Percentiles rank a stretch among this genome's conserved stretches.
These are phyloP conservation scores for Agrochola lychnidis DNA, from an alignment of 2,888 invertebrate genomes.

Conservation along the genomic window DNA sequence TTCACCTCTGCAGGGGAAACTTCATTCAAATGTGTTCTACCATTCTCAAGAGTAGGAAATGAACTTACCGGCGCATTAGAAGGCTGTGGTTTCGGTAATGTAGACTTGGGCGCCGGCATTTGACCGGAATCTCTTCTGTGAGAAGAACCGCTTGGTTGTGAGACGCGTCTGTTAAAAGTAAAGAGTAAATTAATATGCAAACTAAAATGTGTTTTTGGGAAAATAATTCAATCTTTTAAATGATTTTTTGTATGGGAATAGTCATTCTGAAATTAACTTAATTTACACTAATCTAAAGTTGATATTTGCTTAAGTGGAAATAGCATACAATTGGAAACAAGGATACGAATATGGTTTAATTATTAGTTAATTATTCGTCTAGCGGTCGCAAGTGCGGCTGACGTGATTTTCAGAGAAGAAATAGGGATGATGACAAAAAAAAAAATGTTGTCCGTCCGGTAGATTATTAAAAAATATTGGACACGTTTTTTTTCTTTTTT, in stretches of 20 bases:
- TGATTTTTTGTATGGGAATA: neutral
- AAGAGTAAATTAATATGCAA: neutral
- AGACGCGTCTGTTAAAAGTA: constrained; percentile 72
- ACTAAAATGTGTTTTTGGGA: neutral
- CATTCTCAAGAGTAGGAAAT: neutral
- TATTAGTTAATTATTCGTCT: neutral
- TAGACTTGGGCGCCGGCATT: constrained; percentile 67
- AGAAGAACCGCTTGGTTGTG: constrained; percentile 72
- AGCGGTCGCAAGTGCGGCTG: neutral
- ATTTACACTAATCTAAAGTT: neutral
- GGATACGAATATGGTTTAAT: neutral
- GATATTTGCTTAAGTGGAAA: neutral
- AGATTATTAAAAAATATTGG: too few species aligned
- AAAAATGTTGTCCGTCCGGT: too few species aligned
- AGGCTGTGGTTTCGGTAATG: constrained; percentile 71
- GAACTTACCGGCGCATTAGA: constrained; percentile 70
- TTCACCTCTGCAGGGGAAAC: neutral
- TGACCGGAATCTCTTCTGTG: constrained; percentile 69
- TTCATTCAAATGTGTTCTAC: neutral
- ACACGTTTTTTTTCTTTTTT: too few species aligned
- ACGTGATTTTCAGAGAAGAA: neutral
- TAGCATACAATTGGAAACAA: neutral
- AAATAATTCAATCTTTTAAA: too few species aligned
- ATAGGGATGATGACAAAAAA: too few species aligned
- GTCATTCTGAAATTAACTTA: neutral